phyloP scores from a whole-genome alignment of 37 sponge, comb jelly and placozoan genomes.

The Halisarca cf. caerulea region DNA sequence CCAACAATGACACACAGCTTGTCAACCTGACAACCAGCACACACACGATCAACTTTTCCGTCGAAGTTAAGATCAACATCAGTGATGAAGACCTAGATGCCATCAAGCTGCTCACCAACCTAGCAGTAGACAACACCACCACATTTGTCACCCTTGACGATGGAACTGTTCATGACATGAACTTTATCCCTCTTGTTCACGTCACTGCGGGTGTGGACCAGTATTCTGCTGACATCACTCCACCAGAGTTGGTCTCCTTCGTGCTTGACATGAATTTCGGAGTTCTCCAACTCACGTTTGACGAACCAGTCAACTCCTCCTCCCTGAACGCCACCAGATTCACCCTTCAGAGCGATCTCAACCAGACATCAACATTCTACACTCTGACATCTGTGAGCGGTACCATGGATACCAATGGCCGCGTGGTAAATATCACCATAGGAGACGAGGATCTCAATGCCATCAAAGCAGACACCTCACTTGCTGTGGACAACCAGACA shows the following conservation, averaged over 20 bases:
- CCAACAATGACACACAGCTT: conserved; percentile 30
- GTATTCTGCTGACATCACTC: conserved; percentile 52
- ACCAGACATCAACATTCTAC: conserved; percentile 19
- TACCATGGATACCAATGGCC: conserved; percentile 35
- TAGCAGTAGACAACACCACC: conserved; percentile 54
- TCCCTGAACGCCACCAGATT: conserved; percentile 50
- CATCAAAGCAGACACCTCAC: conserved; percentile 56
- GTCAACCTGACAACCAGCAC: conserved; percentile 50
- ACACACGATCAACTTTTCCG: conserved; percentile 49
- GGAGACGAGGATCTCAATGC: conserved; percentile 71
- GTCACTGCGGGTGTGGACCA: conserved; percentile 5
- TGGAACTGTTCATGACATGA: conserved; percentile 67
- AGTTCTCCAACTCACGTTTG: conserved; percentile 54
- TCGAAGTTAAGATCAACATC: conserved; percentile 42
- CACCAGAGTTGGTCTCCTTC: conserved; percentile 57
- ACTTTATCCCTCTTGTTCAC: conserved; percentile 13
- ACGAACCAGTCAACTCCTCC: conserved; percentile 68
- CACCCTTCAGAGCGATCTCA: conserved; percentile 23
- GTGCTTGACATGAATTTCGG: conserved; percentile 71
- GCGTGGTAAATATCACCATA: conserved; percentile 57
- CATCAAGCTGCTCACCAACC: conserved; percentile 53
- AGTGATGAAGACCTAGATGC: conserved; percentile 56
- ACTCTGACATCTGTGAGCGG: conserved; percentile 35
- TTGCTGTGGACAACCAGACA: conserved; percentile 50
- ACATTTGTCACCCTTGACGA: conserved; percentile 51